Percentiles rank a stretch among this genome's conserved stretches.
Conservation (phyloP, 2,888 invertebrate species). For the Hydriomena furcata region DNA sequence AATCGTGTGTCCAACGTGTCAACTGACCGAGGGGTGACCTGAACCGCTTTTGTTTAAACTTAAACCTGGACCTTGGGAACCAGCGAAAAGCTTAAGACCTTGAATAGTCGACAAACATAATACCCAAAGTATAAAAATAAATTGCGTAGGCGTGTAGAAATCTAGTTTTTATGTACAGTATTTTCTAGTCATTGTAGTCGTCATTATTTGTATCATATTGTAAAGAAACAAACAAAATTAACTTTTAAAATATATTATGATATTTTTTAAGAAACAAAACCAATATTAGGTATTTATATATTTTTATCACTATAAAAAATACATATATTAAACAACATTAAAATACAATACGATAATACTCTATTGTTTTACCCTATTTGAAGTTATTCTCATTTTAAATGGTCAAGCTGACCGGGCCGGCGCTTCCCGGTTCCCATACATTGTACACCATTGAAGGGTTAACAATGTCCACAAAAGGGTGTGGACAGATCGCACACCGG, state of each 20-base stretch:
- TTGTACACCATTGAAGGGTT: conserved; percentile 70
- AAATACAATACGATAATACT: conserved; percentile 7
- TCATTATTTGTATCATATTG: too few relatives aligned
- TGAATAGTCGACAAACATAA: too few relatives aligned
- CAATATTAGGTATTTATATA: too few relatives aligned
- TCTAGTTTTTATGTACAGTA: too few relatives aligned
- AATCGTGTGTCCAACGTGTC: conserved; percentile 50
- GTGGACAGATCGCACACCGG: conserved; percentile 77
- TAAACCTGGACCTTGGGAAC: conserved; percentile 50
- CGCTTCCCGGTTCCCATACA: conserved; percentile 79
- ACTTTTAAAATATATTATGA: too few relatives aligned
- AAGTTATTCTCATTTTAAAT: conserved; percentile 62
- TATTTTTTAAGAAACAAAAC: too few relatives aligned
- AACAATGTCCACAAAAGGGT: conserved; percentile 77
- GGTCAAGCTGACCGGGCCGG: conserved; percentile 55
- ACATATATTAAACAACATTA: neutral
- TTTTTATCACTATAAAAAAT: too few relatives aligned
- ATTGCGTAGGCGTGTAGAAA: too few relatives aligned
- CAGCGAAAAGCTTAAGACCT: neutral
- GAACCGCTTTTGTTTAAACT: conserved; percentile 46
- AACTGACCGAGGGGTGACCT: conserved; percentile 47
- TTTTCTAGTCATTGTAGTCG: too few relatives aligned
- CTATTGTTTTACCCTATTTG: conserved; percentile 30
- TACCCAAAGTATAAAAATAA: too few relatives aligned
- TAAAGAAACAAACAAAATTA: too few relatives aligned